phyloP scores from a whole-genome alignment of 2,888 invertebrate species.

The Pogonocherus hispidulus region DNA sequence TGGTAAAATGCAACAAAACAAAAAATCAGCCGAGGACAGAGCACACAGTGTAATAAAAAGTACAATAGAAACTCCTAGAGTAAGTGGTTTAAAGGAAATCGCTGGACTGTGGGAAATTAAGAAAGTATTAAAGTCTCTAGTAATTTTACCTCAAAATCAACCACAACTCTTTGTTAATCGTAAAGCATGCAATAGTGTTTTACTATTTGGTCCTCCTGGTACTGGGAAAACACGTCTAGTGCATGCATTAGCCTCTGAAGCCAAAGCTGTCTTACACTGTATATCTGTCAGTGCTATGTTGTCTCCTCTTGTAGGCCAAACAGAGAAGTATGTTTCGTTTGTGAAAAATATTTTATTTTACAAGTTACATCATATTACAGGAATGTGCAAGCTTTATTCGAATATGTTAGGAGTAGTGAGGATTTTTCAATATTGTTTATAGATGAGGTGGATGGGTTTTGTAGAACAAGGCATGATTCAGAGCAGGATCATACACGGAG shows the following conservation, averaged over 20 bases:
- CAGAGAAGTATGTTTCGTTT: slow-evolving; percentile 70
- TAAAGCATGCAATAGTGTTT: slow-evolving; percentile 69
- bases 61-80: slow-evolving; percentile 56
- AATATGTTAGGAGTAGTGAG: slow-evolving; percentile 54
- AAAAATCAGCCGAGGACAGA: background rate
- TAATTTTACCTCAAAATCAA: slow-evolving; percentile 71
- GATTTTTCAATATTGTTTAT: slow-evolving; percentile 71
- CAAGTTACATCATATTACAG: slow-evolving; percentile 47
- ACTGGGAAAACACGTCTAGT: slow-evolving; percentile 69
- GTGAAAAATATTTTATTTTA: background rate
- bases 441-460: slow-evolving; percentile 75
- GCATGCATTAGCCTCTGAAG: slow-evolving; percentile 69
- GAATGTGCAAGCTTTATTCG: slow-evolving; percentile 59
- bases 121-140: slow-evolving; percentile 68
- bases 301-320: slow-evolving; percentile 72
- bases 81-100: slow-evolving; percentile 67
- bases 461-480: slow-evolving; percentile 67
- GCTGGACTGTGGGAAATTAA: slow-evolving; percentile 71
- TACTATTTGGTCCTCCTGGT: slow-evolving; percentile 71
- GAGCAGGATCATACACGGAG: slow-evolving; percentile 71
- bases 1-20: background rate
- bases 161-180: slow-evolving; percentile 71
- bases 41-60: slow-evolving; percentile 17
- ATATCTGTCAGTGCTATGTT: slow-evolving; percentile 71
- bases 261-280: slow-evolving; percentile 69